A percentile compares a stretch with the other conserved stretches of the same genome.
Conservation (phyloP, 2,888 invertebrate species). For the Nephrotoma appendiculata region DNA sequence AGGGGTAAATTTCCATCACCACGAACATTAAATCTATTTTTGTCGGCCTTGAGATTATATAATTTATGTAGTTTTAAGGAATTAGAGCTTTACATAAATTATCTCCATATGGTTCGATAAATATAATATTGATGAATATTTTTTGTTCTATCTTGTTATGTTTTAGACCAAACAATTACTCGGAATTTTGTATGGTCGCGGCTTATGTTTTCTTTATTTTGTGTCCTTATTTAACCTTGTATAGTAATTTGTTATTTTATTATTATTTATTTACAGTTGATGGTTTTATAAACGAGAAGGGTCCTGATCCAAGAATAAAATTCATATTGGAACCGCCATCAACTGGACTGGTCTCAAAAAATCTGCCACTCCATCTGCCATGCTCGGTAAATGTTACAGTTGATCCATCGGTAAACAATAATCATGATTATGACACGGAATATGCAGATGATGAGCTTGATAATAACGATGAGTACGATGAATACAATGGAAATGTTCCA, state of each 20-base stretch:
- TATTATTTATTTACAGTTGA: not conserved
- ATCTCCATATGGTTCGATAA: not conserved
- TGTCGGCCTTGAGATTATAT: not conserved
- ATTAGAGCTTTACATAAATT: not conserved
- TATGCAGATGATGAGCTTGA: not conserved
- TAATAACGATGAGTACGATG: not conserved
- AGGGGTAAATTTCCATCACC: not conserved
- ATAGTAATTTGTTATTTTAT: not conserved
- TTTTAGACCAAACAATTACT: not conserved
- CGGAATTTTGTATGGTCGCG: not conserved
- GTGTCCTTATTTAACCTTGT: not conserved
- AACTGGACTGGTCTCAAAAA: not conserved
- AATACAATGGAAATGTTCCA: not conserved
- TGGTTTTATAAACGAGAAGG: not conserved
- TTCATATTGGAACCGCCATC: conserved; percentile 2
- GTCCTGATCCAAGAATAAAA: conserved; percentile 5
- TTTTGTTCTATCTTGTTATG: not conserved
- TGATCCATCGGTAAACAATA: not conserved
- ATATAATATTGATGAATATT: not conserved
- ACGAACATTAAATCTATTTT: not conserved
- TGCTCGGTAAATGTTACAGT: conserved; percentile 4
- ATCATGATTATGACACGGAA: not conserved
- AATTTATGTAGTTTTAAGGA: not conserved
- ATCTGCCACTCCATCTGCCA: not conserved
- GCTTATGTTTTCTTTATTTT: not conserved